Evolutionary conservation across 2,888 invertebrate genomes (phyloP).

Genomic region (Acronicta leporina): DNA sequence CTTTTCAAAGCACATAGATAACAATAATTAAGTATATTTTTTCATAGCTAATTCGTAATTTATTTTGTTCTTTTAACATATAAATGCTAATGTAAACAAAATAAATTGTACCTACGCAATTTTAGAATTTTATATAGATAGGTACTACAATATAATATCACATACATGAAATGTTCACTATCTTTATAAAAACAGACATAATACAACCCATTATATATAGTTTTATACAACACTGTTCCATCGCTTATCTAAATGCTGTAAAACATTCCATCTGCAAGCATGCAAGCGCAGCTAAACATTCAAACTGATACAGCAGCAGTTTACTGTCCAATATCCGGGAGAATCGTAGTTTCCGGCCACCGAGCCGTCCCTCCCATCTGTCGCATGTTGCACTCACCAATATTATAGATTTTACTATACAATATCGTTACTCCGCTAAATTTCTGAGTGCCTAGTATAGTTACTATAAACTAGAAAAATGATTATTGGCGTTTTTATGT

Average conservation of each 20-base stretch:
- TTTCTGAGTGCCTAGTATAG: slow-evolving; percentile 21
- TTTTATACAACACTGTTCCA: slow-evolving; percentile 23
- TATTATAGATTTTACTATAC: slow-evolving; percentile 48
- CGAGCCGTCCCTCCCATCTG: slow-evolving; percentile 64
- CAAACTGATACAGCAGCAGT: slow-evolving; percentile 68
- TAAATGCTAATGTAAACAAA: too few relatives aligned
- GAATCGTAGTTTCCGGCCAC: slow-evolving; percentile 70
- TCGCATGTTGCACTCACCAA: slow-evolving; percentile 51
- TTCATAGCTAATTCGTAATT: too few relatives aligned
- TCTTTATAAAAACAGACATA: background rate
- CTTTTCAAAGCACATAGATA: too few relatives aligned
- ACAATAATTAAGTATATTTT: too few relatives aligned
- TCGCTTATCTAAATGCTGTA: slow-evolving; percentile 41
- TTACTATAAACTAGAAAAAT: too few relatives aligned
- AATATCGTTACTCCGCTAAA: slow-evolving; percentile 21
- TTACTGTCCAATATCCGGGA: slow-evolving; percentile 80
- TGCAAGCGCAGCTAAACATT: slow-evolving; percentile 50
- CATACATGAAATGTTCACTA: accelerated
- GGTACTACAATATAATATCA: too few relatives aligned
- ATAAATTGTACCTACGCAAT: too few relatives aligned
- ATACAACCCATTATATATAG: slow-evolving; percentile 19
- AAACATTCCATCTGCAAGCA: slow-evolving; percentile 44
- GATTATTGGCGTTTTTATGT: too few relatives aligned
- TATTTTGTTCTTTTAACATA: too few relatives aligned
- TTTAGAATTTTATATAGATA: too few relatives aligned